Conservation (phyloP, 2,113 vertebrate genomes). For the Recurvirostra avosetta region DNA sequence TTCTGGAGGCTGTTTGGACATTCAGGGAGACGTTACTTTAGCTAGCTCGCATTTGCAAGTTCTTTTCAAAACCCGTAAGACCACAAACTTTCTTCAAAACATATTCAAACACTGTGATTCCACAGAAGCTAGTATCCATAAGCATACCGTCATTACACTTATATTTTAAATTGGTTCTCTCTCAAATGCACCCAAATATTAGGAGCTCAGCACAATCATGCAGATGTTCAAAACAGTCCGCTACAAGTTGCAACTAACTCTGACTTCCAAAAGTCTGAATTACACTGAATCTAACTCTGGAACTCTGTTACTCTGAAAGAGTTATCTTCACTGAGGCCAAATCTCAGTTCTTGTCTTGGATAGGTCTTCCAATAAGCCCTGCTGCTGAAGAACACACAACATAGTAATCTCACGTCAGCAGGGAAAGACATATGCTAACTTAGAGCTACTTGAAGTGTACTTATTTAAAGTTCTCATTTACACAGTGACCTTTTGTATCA, state of each 20-base stretch:
- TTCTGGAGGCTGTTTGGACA: neutral
- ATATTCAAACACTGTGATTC: neutral
- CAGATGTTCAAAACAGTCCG: neutral
- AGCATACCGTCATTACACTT: fast-evolving
- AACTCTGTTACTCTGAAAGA: neutral
- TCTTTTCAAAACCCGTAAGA: neutral
- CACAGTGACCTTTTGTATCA: neutral
- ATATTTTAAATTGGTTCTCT: neutral
- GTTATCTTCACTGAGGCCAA: neutral
- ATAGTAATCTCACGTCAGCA: neutral
- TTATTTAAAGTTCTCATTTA: neutral
- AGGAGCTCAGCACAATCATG: neutral
- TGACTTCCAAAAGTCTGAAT: neutral
- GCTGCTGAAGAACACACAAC: neutral
- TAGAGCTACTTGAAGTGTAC: neutral
- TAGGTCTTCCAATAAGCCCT: neutral
- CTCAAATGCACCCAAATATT: neutral
- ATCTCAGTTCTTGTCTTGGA: neutral
- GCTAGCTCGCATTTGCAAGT: neutral
- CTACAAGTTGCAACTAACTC: neutral
- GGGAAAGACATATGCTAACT: neutral
- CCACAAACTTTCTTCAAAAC: neutral
- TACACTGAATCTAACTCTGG: neutral
- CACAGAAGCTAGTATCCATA: neutral
- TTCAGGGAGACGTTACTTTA: neutral